Evolutionary conservation across 2,888 invertebrate species (phyloP), one percentile per base, ranked within the genome.

Genomic region (Clepsis dumicolana): DNA sequence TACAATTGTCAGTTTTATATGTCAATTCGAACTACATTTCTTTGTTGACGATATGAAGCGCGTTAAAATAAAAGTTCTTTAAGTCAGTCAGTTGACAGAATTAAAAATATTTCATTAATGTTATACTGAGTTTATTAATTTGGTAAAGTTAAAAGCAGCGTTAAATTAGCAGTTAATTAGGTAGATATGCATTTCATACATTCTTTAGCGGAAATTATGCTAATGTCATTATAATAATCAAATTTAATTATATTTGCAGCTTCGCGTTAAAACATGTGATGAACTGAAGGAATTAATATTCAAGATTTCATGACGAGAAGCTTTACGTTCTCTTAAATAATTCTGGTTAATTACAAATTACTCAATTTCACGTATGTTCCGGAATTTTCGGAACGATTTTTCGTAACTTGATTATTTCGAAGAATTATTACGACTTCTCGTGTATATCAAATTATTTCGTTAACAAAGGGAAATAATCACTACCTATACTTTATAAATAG

Each of bases 311-410:
- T 54, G 29, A 44, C 32, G 60, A 53, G 53, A 66, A 44, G 61
- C 61, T 44, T 61, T 57, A 64, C 64, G 25, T 48, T 54, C 61
- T 18, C 44, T 18, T 54, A 61, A 66, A 61, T 66, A 66, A 65
- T 61, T 54, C 35, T 10, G 16, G 29, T 25, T 66, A 61, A 61
- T 65, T 65, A 60, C 4, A 65, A 65, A 60, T 61, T 44, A 61
- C 54, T 66, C 10, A 44, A 61, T 32, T 48, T 54, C 18, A 25
- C 24, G 44, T 44, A 44, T n/a, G 1, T 41, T 35, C 21, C 12
- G 52, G 41, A 54, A 61, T 61, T 54, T 66, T 53, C 18, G 41
- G 29, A 53, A 24, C 52, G 21, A 44, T 53, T 54, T 53, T 66
- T 53, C 44, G 21, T 38, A 27, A n/a, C 50, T 8, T 57, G 16